Conservation (phyloP, 2,113 vertebrate species). For the Microtus pennsylvanicus region DNA sequence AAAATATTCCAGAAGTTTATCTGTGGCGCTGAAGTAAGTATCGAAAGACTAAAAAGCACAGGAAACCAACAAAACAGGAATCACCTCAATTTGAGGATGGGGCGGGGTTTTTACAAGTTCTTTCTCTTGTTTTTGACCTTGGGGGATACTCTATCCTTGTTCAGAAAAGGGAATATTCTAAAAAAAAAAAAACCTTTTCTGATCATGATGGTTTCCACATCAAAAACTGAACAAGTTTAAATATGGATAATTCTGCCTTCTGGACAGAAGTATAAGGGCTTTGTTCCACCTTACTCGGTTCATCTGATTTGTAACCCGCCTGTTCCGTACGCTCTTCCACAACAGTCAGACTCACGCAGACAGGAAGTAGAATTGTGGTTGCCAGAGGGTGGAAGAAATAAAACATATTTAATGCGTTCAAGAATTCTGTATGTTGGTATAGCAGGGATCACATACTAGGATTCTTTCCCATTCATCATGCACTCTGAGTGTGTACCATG, state of each 20-base stretch:
- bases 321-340: accelerated
- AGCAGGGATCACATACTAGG: background rate
- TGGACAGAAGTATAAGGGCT: no score
- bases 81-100: background rate
- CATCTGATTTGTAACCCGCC: no score
- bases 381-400: background rate
- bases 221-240: background rate
- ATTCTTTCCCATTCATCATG: background rate
- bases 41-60: background rate
- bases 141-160: background rate
- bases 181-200: background rate
- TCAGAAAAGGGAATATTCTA: background rate
- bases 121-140: background rate
- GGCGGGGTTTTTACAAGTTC: background rate
- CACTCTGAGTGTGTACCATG: background rate
- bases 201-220: background rate
- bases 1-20: background rate
- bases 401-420: background rate
- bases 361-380: background rate
- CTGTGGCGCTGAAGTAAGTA: background rate
- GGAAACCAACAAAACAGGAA: background rate
- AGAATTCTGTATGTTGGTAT: background rate
- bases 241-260: background rate
- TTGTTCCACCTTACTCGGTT: no score
- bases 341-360: background rate